Conservation (phyloP, 2,888 invertebrate genomes). For the Poecilus cupreus region DNA sequence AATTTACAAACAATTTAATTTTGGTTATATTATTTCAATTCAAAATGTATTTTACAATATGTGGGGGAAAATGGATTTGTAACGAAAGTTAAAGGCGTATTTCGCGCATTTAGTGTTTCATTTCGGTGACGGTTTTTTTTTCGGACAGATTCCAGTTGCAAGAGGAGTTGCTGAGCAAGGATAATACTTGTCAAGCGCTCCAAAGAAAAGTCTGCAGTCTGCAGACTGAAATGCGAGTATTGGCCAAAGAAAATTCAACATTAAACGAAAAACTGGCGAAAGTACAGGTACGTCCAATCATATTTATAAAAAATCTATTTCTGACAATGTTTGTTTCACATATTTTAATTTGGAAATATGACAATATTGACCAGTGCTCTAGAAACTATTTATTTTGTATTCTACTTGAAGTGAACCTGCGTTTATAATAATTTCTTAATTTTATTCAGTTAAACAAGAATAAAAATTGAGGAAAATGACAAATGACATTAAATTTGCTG, state of each 20-base stretch:
- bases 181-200: slow-evolving; percentile 78
- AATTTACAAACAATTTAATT: slow-evolving; percentile 39
- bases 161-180: slow-evolving; percentile 79
- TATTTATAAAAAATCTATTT: no score
- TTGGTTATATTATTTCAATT: slow-evolving; percentile 43
- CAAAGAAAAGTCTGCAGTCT: slow-evolving; percentile 78
- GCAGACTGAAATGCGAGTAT: slow-evolving; percentile 79
- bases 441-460: no score
- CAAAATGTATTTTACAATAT: slow-evolving; percentile 19
- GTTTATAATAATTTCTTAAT: no score
- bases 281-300: slow-evolving; percentile 44
- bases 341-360: no score
- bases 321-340: no score
- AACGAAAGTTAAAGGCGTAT: slow-evolving; percentile 4
- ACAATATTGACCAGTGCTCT: no score
- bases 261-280: slow-evolving; percentile 75
- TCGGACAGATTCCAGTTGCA: slow-evolving; percentile 78
- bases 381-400: no score
- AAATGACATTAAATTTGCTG: no score
- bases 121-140: slow-evolving; percentile 13
- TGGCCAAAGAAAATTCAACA: slow-evolving; percentile 78
- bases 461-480: no score
- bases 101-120: slow-evolving; percentile 1
- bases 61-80: slow-evolving; percentile 16
- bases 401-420: no score